These are phyloP conservation scores for Crocodylus rhombifer DNA, from an alignment of 2,797 vertebrate genomes.

Conservation along the genomic window DNA sequence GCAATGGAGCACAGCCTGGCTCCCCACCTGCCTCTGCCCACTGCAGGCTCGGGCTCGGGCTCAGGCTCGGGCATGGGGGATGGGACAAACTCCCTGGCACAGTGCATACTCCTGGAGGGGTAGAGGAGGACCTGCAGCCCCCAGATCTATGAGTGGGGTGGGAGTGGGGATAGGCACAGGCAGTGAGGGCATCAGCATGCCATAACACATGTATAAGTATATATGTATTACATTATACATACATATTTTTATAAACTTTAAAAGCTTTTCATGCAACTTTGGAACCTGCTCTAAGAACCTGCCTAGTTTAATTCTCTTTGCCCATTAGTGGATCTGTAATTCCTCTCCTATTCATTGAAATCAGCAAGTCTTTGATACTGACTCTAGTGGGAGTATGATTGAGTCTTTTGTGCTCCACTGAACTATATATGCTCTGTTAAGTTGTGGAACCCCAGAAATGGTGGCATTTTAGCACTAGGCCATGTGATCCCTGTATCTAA, in stretches of 20 bases:
- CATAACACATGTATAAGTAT: too few relatives aligned
- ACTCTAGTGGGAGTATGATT: conserved; percentile 49
- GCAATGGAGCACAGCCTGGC: too few relatives aligned
- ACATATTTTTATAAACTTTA: neutral
- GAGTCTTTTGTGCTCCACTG: conserved; percentile 42
- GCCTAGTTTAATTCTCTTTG: neutral
- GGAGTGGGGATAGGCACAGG: too few relatives aligned
- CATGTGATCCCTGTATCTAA: conserved; percentile 59
- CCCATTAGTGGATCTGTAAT: conserved; percentile 26
- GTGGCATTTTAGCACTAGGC: conserved; percentile 63
- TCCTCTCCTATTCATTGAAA: conserved; percentile 1
- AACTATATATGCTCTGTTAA: conserved; percentile 43
- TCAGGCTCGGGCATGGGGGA: too few relatives aligned
- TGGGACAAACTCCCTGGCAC: too few relatives aligned
- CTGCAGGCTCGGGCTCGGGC: too few relatives aligned
- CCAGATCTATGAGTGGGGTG: too few relatives aligned
- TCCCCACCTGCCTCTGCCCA: too few relatives aligned
- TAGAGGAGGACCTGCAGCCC: too few relatives aligned
- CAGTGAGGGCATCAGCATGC: too few relatives aligned
- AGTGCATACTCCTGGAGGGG: too few relatives aligned
- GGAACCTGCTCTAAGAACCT: neutral
- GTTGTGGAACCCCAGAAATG: conserved; percentile 50
- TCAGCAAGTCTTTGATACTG: conserved; percentile 50
- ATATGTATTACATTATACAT: neutral
- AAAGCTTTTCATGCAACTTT: neutral